A percentile compares a stretch with the other conserved stretches of the same genome.
phyloP scores from a whole-genome alignment of 2,113 vertebrate species.

The Colinus virginianus region DNA sequence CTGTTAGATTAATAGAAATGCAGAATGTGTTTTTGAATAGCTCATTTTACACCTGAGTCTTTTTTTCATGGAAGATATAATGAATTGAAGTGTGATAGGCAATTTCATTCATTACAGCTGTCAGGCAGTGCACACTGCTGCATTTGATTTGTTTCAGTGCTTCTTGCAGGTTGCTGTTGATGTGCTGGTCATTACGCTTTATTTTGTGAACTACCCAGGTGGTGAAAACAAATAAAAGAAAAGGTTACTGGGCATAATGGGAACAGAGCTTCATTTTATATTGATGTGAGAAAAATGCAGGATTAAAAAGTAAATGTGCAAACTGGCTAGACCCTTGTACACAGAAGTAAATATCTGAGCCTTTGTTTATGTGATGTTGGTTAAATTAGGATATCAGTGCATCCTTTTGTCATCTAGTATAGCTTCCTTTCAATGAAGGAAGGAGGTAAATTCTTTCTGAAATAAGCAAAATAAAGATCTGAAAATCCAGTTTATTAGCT shows the following conservation, averaged over 20 bases:
- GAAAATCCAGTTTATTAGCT: not conserved
- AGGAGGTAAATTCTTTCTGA: not conserved
- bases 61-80: slow-evolving; percentile 49
- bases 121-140: not conserved
- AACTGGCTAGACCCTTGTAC: not conserved
- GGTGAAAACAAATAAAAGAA: slow-evolving; percentile 1
- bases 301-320: not conserved
- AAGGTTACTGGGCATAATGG: not conserved
- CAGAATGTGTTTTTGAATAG: slow-evolving; percentile 60
- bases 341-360: not conserved
- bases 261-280: slow-evolving; percentile 4
- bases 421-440: not conserved
- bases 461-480: not conserved
- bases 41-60: slow-evolving; percentile 40
- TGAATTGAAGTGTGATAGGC: slow-evolving; percentile 27
- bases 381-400: not conserved
- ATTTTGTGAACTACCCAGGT: slow-evolving; percentile 40
- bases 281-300: not conserved
- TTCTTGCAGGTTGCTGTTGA: not conserved
- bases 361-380: not conserved
- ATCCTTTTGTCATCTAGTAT: not conserved
- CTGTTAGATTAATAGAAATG: slow-evolving; percentile 37
- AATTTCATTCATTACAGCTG: slow-evolving; percentile 62
- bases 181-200: slow-evolving; percentile 4
- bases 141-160: not conserved